A percentile compares a stretch with the other conserved stretches of the same genome.
phyloP scores from a whole-genome alignment of 2,113 vertebrate genomes.

The Stegastes partitus region DNA sequence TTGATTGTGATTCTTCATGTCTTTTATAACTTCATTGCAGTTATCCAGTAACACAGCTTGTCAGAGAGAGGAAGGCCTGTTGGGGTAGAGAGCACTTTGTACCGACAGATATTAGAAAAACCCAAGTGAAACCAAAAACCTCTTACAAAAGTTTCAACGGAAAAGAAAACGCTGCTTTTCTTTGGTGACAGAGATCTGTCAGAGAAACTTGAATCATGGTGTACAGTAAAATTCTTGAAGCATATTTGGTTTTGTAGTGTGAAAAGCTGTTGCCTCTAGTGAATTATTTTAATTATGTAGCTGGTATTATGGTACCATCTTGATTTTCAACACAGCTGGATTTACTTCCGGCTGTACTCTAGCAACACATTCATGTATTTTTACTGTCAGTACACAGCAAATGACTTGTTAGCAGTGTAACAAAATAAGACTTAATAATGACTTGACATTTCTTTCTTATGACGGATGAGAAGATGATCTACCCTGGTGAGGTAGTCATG shows the following conservation, averaged over 20 bases:
- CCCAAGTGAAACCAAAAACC: conserved; percentile 16
- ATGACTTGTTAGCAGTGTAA: conserved; percentile 3
- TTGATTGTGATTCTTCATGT: conserved; percentile 7
- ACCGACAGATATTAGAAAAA: conserved; percentile 4
- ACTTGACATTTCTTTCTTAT: conserved; percentile 11
- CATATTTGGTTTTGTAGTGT: conserved; percentile 12
- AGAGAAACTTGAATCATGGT: conserved; percentile 2
- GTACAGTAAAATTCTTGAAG: neutral
- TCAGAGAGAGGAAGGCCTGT: neutral
- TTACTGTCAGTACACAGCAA: neutral
- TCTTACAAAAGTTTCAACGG: neutral
- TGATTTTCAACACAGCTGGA: neutral
- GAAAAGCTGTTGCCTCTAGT: neutral
- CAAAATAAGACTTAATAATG: conserved; percentile 7
- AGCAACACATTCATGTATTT: neutral
- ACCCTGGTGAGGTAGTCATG: conserved; percentile 54
- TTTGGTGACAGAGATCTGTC: conserved; percentile 33
- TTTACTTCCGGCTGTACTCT: neutral
- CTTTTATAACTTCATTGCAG: conserved; percentile 13
- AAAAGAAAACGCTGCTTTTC: conserved; percentile 12
- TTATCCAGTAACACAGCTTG: neutral
- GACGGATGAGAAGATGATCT: conserved; percentile 9
- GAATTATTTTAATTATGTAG: neutral
- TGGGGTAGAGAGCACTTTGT: neutral
- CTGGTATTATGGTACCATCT: neutral